A percentile compares a stretch with the other conserved stretches of the same genome.
These are phyloP conservation scores for Carollia perspicillata DNA, from an alignment of 2,113 vertebrate species.

Conservation along the genomic window DNA sequence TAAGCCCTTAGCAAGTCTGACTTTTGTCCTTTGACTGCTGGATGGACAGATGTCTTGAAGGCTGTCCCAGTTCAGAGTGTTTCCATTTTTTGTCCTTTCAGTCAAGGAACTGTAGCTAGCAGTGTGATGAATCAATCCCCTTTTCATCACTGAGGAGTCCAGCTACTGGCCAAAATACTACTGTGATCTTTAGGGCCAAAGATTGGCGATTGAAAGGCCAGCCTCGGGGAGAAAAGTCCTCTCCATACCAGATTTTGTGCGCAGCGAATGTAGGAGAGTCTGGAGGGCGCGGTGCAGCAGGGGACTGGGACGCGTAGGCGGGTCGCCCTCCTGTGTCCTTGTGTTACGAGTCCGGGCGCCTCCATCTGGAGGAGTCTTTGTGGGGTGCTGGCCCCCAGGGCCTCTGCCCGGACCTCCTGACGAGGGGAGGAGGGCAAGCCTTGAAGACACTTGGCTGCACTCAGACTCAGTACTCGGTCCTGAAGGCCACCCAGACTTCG, in stretches of 20 bases:
- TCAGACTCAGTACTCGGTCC: background rate
- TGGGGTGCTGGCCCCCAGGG: background rate
- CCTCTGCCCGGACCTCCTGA: background rate
- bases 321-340: fast-evolving
- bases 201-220: background rate
- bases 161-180: background rate
- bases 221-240: background rate
- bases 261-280: background rate
- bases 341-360: background rate
- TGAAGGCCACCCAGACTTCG: too few species aligned
- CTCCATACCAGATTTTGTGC: fast-evolving
- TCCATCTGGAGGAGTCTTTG: background rate
- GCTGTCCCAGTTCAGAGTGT: background rate
- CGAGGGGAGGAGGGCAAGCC: background rate
- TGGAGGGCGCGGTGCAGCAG: background rate
- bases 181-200: background rate
- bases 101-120: background rate
- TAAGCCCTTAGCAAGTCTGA: background rate
- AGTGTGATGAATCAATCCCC: background rate
- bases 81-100: background rate
- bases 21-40: background rate
- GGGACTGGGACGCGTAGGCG: too few species aligned
- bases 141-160: background rate
- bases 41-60: background rate
- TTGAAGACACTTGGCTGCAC: background rate